Evolutionary conservation across 2,888 invertebrate genomes (phyloP), one percentile per base, ranked within the genome.

Genomic region (Agrenia bidenticulata): DNA sequence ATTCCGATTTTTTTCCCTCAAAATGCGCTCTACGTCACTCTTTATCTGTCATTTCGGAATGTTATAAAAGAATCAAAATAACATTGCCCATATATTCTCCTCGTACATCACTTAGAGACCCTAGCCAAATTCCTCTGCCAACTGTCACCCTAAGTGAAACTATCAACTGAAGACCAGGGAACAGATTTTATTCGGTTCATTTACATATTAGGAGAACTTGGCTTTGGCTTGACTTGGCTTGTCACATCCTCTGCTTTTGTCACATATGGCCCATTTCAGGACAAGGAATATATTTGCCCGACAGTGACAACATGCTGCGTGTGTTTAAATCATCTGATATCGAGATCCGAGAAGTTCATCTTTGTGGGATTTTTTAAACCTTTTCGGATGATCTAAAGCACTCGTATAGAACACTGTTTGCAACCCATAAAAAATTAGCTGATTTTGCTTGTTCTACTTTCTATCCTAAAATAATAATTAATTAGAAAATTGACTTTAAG

Each of bases 131-230:
- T 55, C 32, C 32, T n/a, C 55, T 55, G 56, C 56, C 56, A 57
- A 57, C 56, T 57, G 56, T 57, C 56, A 57, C 56, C 55, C 55
- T 55, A n/a, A 32, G 55, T 27, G 56, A 41, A 57, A 39, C 39
- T 21, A 32, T 54, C 24, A 32, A 32, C 19, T 15, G 23, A 27
- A 55, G 55, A 32, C n/a, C 32, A n/a, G 26, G 5, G 15, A 17
- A 51, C 19, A 37, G 19, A 41, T 57, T 57, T 41, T 41, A 37
- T 57, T 41, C 56, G 41, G 27, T 57, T 57, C 41, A 57, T 57
- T 57, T 57, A 41, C 56, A 57, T 57, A 57, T 41, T 41, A 19
- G 41, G 21, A 57, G 37, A 39, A 21, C 21, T 41, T 23, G 56
- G 53, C n/a, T 19, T 15, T n/a, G 15, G 7, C 21, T 53, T 17